phyloP scores from a whole-genome alignment of 2,797 vertebrate genomes.

The Mormyrops attenuatus region DNA sequence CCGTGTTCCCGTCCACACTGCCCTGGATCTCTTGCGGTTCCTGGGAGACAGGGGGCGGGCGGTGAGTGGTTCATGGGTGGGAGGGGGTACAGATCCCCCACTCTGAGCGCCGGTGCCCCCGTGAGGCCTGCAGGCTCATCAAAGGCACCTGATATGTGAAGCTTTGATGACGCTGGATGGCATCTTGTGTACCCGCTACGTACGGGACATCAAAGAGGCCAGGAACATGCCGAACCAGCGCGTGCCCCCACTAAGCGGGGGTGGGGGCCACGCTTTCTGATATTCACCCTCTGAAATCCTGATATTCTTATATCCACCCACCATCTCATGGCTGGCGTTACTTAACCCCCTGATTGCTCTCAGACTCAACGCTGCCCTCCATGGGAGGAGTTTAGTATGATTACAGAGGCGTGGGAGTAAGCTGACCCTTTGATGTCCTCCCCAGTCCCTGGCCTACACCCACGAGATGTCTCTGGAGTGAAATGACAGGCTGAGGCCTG shows the following conservation, averaged over 20 bases:
- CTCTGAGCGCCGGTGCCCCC: not conserved
- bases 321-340: not conserved
- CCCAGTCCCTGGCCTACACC: constrained; percentile 11
- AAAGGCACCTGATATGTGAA: not conserved
- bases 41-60: constrained; percentile 35
- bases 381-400: constrained; percentile 43
- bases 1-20: constrained; percentile 71
- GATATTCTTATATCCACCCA: too few relatives aligned
- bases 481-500: not conserved
- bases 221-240: not conserved
- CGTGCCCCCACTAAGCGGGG: not conserved
- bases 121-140: not conserved
- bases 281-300: not conserved
- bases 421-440: constrained; percentile 29
- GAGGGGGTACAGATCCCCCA: constrained; percentile 28
- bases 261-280: not conserved
- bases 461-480: not conserved
- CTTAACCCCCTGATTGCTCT: constrained; percentile 43
- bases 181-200: not conserved
- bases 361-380: constrained; percentile 33
- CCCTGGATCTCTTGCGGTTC: constrained; percentile 59
- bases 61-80: constrained; percentile 24
- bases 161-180: constrained; percentile 30
- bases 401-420: constrained; percentile 35
- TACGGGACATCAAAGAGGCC: constrained; percentile 37